Base-by-base conservation (phyloP, 2,797 vertebrate genomes). In the Ictinia mississippiensis region DNA sequence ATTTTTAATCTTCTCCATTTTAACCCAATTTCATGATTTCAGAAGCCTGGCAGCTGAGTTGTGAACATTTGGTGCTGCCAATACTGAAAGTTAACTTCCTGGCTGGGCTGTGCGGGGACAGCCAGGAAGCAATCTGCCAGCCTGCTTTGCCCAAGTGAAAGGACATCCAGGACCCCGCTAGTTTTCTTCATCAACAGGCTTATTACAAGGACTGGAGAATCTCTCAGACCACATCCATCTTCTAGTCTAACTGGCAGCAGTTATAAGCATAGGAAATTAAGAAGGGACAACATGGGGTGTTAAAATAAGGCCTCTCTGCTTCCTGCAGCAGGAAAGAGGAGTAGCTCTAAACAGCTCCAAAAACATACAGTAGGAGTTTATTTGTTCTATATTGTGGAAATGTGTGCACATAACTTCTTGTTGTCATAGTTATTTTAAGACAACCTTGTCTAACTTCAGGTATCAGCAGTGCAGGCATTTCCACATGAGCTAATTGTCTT, bases 41-140 rank as follows among this genome's bases (percentile, higher is more conserved):
- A 78, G 79, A 74, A 87, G 56, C 21, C 84, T 95, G 95, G 84
- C 95, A 95, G 65, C 29, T 5, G 65, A 88, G 45, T 25, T 14
- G 9, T n/a, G 94, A 95, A 95, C 83, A 86, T 83, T 94, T 93
- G 72, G 77, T 77, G 42, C 87, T 91, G 94, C 89, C 91, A 93
- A 31, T 62, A 71, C 10, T 44, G 53, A 68, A 85, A 93, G 84
- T 53, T 90, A 87, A 65, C 58, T 85, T 80, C 72, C 65, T 3
- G 4, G 19, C 4, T 74, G 56, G 67, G 65, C 49, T 85, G 17
- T 35, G n/a, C 3, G 1, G 45, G 79, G 79, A 91, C 61, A 79
- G 74, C 44, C 66, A 96, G 78, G 52, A 74, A 75, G 28, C 37
- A 80, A 83, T 50, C 44, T 83, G 87, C 85, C 93, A 85, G 70